phyloP scores from a whole-genome alignment of 2,888 invertebrate species.

The Drosophila antonietae region DNA sequence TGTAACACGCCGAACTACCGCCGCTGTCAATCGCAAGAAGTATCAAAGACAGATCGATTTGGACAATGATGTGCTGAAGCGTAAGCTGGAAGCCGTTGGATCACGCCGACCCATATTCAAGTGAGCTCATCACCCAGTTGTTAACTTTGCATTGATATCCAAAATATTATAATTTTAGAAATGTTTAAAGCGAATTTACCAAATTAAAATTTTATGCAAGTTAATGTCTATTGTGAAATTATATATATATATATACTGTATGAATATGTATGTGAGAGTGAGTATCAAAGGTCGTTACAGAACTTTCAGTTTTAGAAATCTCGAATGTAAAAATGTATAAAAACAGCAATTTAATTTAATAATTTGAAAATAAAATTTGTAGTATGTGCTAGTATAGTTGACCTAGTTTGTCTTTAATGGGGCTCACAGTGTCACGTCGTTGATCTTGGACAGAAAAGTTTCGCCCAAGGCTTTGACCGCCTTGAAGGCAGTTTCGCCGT shows the following conservation, averaged over 20 bases:
- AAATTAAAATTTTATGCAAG: slow-evolving; percentile 77
- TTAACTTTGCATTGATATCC: slow-evolving; percentile 31
- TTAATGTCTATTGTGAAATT: slow-evolving; percentile 34
- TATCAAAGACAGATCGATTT: slow-evolving; percentile 87
- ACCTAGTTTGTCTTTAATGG: background rate
- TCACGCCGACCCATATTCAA: slow-evolving; percentile 65
- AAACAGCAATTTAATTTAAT: background rate
- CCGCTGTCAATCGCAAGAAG: slow-evolving; percentile 86
- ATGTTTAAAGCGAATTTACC: slow-evolving; percentile 68
- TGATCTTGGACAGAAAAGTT: slow-evolving; percentile 70
- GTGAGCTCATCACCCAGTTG: slow-evolving; percentile 30
- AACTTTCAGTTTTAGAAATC: background rate
- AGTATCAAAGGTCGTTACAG: slow-evolving; percentile 4
- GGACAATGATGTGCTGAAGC: slow-evolving; percentile 86
- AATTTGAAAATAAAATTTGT: background rate
- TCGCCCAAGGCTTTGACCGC: slow-evolving; percentile 80
- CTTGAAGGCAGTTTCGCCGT: slow-evolving; percentile 81
- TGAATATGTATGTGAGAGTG: slow-evolving; percentile 1
- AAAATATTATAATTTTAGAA: slow-evolving; percentile 55
- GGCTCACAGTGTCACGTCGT: slow-evolving; percentile 52
- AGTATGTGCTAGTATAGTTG: background rate
- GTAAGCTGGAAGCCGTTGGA: slow-evolving; percentile 83
- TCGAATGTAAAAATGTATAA: background rate
- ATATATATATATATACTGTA: background rate
- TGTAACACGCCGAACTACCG: slow-evolving; percentile 76